phyloP scores from a whole-genome alignment of 1,140 invertebrate genomes.

The Drosophila mayri region DNA sequence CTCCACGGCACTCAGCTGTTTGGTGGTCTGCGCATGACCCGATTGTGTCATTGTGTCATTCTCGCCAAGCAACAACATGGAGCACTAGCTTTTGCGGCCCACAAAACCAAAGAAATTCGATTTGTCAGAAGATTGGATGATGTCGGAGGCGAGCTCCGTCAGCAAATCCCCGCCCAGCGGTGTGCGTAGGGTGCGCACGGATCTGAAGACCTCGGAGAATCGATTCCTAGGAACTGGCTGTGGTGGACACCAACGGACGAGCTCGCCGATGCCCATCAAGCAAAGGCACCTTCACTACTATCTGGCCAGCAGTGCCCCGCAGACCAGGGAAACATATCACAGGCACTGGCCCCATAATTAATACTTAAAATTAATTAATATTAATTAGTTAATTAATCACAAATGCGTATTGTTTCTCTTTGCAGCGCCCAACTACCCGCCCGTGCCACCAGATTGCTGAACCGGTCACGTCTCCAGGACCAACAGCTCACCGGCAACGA shows the following conservation, averaged over 20 bases:
- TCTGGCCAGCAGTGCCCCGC: constrained; percentile 68
- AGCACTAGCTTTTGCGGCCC: constrained; percentile 3
- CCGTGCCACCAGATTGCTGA: constrained; percentile 80
- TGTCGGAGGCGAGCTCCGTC: constrained; percentile 27
- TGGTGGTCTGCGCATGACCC: constrained; percentile 71
- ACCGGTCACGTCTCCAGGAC: constrained; percentile 82
- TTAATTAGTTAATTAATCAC: neutral
- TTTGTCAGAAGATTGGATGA: constrained; percentile 29
- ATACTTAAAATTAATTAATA: too few species aligned
- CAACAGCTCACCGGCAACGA: constrained; percentile 66
- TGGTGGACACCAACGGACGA: constrained; percentile 36
- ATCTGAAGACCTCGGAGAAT: constrained; percentile 82
- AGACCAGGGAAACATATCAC: constrained; percentile 67
- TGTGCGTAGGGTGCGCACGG: constrained; percentile 84
- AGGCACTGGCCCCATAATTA: constrained; percentile 39
- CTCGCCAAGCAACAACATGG: constrained; percentile 24
- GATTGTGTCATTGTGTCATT: constrained; percentile 84
- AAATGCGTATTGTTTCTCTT: neutral
- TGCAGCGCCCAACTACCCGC: constrained; percentile 81
- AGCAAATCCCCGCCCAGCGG: constrained; percentile 84
- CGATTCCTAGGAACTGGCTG: constrained; percentile 47
- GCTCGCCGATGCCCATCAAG: constrained; percentile 68
- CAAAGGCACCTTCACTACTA: constrained; percentile 41
- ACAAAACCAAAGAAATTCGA: constrained; percentile 34
- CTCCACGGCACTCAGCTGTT: constrained; percentile 66